Evolutionary conservation across 2,888 invertebrate species (phyloP).

Genomic region (Cylloceria caligata): DNA sequence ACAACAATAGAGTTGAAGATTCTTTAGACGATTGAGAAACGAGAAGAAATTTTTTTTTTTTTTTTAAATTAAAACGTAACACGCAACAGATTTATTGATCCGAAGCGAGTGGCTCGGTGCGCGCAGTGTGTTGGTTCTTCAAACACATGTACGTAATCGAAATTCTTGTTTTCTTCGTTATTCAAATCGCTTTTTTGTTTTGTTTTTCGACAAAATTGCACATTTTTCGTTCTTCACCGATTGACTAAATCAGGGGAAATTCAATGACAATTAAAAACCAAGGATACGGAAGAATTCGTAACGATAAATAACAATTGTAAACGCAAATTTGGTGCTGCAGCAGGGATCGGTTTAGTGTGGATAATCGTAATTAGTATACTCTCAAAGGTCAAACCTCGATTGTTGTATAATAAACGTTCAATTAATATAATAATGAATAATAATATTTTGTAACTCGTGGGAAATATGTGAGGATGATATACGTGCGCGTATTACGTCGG

Average conservation of each 20-base stretch:
- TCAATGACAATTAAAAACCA: conserved; percentile 27
- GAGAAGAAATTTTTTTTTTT: too few species aligned
- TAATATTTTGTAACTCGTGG: conserved; percentile 19
- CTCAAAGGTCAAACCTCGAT: conserved; percentile 8
- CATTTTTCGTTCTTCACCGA: neutral
- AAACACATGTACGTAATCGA: conserved; percentile 33
- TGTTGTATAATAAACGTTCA: neutral
- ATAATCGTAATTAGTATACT: conserved; percentile 18
- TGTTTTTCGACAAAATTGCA: conserved; percentile 21
- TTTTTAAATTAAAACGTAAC: conserved; percentile 29
- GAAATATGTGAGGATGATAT: conserved; percentile 18
- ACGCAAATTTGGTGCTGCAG: conserved; percentile 24
- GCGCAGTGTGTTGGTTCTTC: conserved; percentile 73
- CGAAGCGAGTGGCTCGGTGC: conserved; percentile 83
- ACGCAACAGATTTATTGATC: conserved; percentile 40
- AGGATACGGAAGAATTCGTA: conserved; percentile 33
- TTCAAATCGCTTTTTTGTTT: conserved; percentile 9
- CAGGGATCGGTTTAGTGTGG: conserved; percentile 33
- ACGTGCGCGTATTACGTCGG: conserved; percentile 45
- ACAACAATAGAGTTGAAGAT: conserved; percentile 4
- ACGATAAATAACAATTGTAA: conserved; percentile 36
- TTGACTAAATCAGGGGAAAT: neutral
- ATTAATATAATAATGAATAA: conserved; percentile 39
- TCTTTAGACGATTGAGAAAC: conserved; percentile 45
- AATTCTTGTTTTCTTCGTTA: neutral